These are phyloP conservation scores for Ernsta delagoae DNA, from an alignment of 2,888 invertebrate species.

Conservation along the genomic window DNA sequence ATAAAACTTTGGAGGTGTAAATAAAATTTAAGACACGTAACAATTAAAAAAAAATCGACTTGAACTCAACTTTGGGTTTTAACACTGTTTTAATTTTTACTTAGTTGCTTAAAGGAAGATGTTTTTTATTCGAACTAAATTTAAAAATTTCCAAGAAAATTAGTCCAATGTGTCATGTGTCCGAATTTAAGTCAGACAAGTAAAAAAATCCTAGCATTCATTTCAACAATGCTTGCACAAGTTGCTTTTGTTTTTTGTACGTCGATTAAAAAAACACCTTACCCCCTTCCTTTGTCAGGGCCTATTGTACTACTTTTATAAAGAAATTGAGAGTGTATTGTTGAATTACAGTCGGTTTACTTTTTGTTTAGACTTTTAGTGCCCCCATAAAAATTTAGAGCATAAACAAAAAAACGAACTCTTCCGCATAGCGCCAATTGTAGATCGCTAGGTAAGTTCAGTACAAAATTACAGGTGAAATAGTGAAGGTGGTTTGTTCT, in stretches of 20 bases:
- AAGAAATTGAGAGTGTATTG: conserved; percentile 84
- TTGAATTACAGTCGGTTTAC: conserved; percentile 55
- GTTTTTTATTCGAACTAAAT: conserved; percentile 19
- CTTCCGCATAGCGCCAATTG: conserved; percentile 78
- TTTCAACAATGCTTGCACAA: conserved; percentile 68
- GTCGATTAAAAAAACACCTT: conserved; percentile 79
- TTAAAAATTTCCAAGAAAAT: conserved; percentile 46
- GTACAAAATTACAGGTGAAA: conserved; percentile 80
- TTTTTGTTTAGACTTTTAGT: conserved; percentile 70
- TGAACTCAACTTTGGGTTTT: too few relatives aligned
- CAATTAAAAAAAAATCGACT: too few relatives aligned
- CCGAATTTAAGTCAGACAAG: conserved; percentile 20
- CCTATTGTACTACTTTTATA: conserved; percentile 70
- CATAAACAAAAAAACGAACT: conserved; percentile 75
- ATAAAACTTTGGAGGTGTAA: too few relatives aligned
- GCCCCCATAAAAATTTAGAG: conserved; percentile 77
- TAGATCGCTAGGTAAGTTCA: conserved; percentile 61
- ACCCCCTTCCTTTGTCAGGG: conserved; percentile 53
- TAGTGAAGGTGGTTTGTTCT: conserved; percentile 72
- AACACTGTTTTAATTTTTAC: too few relatives aligned
- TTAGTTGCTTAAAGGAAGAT: too few relatives aligned
- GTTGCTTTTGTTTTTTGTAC: conserved; percentile 60
- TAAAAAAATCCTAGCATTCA: conserved; percentile 57
- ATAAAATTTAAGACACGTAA: too few relatives aligned
- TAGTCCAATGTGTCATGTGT: conserved; percentile 43